phyloP scores from a whole-genome alignment of 2,113 vertebrate genomes.

The Chiloscyllium plagiosum region DNA sequence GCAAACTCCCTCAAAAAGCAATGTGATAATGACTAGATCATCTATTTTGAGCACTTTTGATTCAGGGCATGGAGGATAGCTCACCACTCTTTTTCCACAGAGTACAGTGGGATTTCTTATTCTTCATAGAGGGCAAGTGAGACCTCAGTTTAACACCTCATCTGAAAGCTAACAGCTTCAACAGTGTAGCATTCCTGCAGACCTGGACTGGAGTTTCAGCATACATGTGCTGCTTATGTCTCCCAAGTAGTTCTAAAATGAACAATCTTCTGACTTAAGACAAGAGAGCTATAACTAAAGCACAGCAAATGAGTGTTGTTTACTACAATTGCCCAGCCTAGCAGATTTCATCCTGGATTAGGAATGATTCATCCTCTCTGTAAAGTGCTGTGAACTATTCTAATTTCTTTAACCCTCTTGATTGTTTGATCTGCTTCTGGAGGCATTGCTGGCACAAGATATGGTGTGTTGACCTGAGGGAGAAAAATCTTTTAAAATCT shows the following conservation, averaged over 20 bases:
- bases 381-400: background rate
- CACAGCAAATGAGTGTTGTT: background rate
- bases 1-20: background rate
- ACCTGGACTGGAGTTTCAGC: background rate
- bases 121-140: background rate
- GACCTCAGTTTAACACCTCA: background rate
- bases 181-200: background rate
- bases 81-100: background rate
- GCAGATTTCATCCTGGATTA: background rate
- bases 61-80: background rate
- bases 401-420: background rate
- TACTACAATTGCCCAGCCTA: background rate
- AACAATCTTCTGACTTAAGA: background rate
- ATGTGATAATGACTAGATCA: background rate
- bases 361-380: background rate
- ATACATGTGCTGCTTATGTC: background rate
- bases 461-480: background rate
- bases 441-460: background rate
- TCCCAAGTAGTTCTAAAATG: background rate
- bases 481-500: background rate
- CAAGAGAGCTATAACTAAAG: background rate
- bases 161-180: background rate
- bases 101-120: background rate
- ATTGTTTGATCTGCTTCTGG: background rate
- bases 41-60: background rate